Base-by-base conservation (phyloP, 2,888 invertebrate species). In the Autographa pulchrina region DNA sequence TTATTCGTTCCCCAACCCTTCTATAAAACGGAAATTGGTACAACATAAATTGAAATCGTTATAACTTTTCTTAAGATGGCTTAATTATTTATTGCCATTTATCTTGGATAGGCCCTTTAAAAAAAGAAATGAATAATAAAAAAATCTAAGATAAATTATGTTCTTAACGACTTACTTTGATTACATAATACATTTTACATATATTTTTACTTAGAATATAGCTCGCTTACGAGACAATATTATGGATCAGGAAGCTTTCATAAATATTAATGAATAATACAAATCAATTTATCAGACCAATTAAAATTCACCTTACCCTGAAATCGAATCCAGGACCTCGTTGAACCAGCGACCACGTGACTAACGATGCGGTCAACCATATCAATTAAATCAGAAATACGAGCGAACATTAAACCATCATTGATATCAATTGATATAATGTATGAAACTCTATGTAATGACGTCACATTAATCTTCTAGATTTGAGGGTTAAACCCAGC, bases 391-490 rank as follows among this genome's bases (percentile, higher is more conserved):
- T 3, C 54, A 56, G 54, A 56, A 56, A 56, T 56, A 56, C 20
- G 54, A 56, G 20, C 25, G 20, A 25, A 25, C 25, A 20, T 20
- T 54, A 54, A 18, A 3, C 18, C 32, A 59, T 8, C 59, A n/a
- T 32, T 32, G n/a, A 32, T 32, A 31, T 59, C 59, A n/a, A 56
- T 25, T 31, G 54, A 20, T 38, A 62, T 74, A 74, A 77, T 74
- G 48, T 58, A 62, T 69, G 58, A 65, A 67, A 59, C 74, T 48
- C 65, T 18, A 66, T 64, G 74, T 71, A 77, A 77, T 79, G 67
- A 75, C 60, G 38, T 54, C 25, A 41, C 69, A 76, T 78, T 70
- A 70, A 70, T 77, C 81, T 77, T 48, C 48, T 70, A 67, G 78
- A 70, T 70, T 70, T 65, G 64, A 62, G 35, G 48, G 68, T 70